Evolutionary conservation across 2,888 invertebrate genomes (phyloP).

Genomic region (Hirtodrosophila trivittata): DNA sequence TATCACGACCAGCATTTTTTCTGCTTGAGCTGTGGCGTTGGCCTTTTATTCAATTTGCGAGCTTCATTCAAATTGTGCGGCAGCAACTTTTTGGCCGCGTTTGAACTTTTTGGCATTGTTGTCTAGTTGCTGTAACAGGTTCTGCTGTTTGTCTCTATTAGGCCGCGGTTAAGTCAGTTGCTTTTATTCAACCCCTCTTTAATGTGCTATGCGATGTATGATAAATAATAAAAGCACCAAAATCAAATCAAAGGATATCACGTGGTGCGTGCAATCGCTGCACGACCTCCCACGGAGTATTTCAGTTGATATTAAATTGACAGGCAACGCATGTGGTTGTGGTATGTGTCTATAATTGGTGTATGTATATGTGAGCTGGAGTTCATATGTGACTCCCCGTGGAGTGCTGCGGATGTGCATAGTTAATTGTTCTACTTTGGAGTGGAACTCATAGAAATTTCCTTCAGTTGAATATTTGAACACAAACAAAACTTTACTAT

Average conservation of each 20-base stretch:
- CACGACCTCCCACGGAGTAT: neutral
- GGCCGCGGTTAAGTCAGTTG: constrained; percentile 16
- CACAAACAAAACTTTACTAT: constrained; percentile 16
- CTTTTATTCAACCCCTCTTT: constrained; percentile 23
- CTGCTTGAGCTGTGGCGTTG: constrained; percentile 63
- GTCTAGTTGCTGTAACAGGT: constrained; percentile 24
- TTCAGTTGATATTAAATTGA: constrained; percentile 38
- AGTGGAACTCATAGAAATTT: neutral
- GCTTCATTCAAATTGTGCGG: constrained; percentile 63
- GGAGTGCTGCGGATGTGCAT: neutral
- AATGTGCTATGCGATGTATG: constrained; percentile 15
- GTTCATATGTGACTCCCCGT: constrained; percentile 13
- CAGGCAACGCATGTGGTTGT: constrained; percentile 21
- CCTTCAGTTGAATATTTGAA: too few species aligned
- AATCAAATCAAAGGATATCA: constrained; percentile 16
- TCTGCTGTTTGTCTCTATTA: constrained; percentile 27
- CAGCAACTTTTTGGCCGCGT: constrained; percentile 49
- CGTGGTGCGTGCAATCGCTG: constrained; percentile 15
- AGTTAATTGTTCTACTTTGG: too few species aligned
- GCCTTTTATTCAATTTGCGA: constrained; percentile 72
- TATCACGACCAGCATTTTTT: constrained; percentile 68
- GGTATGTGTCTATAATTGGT: constrained; percentile 10
- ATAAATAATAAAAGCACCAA: neutral
- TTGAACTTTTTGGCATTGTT: constrained; percentile 67
- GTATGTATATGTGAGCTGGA: constrained; percentile 29